Percentiles rank a stretch among this genome's conserved stretches.
These are phyloP conservation scores for Deroptyus accipitrinus DNA, from an alignment of 2,113 vertebrate genomes.

Conservation along the genomic window DNA sequence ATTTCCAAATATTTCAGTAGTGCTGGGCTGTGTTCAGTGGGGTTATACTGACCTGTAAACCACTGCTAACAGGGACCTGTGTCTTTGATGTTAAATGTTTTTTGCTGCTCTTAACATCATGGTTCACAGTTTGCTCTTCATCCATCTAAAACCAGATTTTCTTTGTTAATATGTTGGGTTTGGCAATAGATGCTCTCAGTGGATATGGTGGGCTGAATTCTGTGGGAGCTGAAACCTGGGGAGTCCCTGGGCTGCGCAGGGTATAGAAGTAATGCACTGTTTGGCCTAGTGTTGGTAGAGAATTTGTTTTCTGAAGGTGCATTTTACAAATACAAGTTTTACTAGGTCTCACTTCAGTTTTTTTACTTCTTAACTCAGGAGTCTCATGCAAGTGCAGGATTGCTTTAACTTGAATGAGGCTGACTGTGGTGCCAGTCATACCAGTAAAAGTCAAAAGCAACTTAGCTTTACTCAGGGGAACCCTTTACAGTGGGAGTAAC, in stretches of 20 bases:
- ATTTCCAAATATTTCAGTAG: not conserved
- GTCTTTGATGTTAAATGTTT: not conserved
- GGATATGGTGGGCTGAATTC: not conserved
- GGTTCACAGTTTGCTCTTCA: not conserved
- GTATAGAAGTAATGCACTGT: not conserved
- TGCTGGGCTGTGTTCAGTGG: not conserved
- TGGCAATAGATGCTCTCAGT: not conserved
- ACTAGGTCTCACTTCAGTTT: not conserved
- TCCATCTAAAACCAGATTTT: not conserved
- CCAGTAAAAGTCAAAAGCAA: not conserved
- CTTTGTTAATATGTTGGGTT: not conserved
- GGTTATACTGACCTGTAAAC: not conserved
- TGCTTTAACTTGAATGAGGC: not conserved
- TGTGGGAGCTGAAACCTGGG: not conserved
- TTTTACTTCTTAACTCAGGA: not conserved
- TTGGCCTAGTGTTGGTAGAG: not conserved
- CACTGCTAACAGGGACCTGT: not conserved
- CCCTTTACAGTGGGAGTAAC: not conserved
- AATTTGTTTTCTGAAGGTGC: not conserved
- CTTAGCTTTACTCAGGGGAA: not conserved
- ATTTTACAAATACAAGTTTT: constrained; percentile 15
- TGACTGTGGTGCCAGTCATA: not conserved
- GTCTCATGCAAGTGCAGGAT: not conserved
- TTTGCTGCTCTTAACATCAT: not conserved
- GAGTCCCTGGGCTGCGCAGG: not conserved